phyloP scores from a whole-genome alignment of 1,140 invertebrate species.

The Panagrolaimus sp. region DNA sequence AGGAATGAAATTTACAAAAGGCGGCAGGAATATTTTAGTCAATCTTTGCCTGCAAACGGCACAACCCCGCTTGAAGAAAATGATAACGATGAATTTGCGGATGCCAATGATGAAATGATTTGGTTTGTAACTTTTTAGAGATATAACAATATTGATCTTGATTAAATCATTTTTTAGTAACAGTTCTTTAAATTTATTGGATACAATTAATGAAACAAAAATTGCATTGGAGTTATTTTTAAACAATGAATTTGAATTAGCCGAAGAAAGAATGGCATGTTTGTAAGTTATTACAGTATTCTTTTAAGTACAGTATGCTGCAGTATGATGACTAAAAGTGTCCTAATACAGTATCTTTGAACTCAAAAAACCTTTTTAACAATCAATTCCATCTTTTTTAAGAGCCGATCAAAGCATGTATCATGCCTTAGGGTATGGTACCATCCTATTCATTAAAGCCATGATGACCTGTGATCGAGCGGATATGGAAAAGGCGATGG shows the following conservation, averaged over 20 bases:
- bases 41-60: no score
- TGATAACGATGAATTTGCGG: not conserved
- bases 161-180: not conserved
- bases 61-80: not conserved
- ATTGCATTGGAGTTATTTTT: slow-evolving; percentile 75
- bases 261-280: slow-evolving; percentile 70
- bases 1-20: no score
- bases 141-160: not conserved
- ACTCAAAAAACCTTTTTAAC: slow-evolving; percentile 22
- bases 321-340: slow-evolving; percentile 10
- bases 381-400: slow-evolving; percentile 49
- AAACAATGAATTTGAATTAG: slow-evolving; percentile 79
- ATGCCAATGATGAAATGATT: not conserved
- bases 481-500: slow-evolving; percentile 71
- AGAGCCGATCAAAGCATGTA: slow-evolving; percentile 80
- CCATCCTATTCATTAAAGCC: slow-evolving; percentile 81
- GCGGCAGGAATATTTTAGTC: no score
- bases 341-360: not conserved
- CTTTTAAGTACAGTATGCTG: no score
- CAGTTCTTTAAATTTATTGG: slow-evolving; percentile 61
- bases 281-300: no score
- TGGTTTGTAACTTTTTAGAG: not conserved
- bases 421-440: slow-evolving; percentile 79
- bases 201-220: slow-evolving; percentile 69
- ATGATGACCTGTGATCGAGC: slow-evolving; percentile 81